These are phyloP conservation scores for Anoplolepis gracilipes DNA, from an alignment of 1,140 invertebrate genomes.

Conservation along the genomic window DNA sequence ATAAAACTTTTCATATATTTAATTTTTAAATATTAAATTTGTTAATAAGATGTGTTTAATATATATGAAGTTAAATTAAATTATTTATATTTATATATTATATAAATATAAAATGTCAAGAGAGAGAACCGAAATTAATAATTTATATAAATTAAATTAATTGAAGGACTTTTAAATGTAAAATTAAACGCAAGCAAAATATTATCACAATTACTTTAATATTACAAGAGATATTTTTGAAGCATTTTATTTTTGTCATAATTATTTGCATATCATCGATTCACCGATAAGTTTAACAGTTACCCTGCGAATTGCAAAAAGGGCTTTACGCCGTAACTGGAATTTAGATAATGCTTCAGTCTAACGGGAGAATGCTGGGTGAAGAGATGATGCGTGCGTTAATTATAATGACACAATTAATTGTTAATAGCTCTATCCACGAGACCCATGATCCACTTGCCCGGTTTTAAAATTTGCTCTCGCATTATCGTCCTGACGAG, in stretches of 20 bases:
- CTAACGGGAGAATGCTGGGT: background rate
- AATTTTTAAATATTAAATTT: background rate
- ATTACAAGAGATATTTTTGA: background rate
- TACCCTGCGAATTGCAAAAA: background rate
- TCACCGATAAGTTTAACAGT: background rate
- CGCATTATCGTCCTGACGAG: slow-evolving; percentile 64
- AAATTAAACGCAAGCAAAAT: slow-evolving; percentile 1
- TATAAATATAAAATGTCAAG: background rate
- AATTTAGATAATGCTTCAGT: slow-evolving; percentile 5
- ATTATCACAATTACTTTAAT: background rate
- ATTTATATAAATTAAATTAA: background rate
- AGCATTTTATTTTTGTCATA: background rate
- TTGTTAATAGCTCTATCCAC: slow-evolving; percentile 69
- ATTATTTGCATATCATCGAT: slow-evolving; percentile 14
- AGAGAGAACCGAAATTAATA: background rate
- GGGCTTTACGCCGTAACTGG: background rate
- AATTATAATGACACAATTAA: slow-evolving; percentile 63
- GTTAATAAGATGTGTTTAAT: too few species aligned
- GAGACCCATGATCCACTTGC: slow-evolving; percentile 75
- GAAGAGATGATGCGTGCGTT: slow-evolving; percentile 7
- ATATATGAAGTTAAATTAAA: too few species aligned
- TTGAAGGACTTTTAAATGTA: background rate
- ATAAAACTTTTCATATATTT: background rate
- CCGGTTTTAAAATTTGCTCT: slow-evolving; percentile 73
- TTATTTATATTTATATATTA: background rate